Base-by-base conservation (phyloP, 2,113 vertebrate species). In the Albula goreensis region DNA sequence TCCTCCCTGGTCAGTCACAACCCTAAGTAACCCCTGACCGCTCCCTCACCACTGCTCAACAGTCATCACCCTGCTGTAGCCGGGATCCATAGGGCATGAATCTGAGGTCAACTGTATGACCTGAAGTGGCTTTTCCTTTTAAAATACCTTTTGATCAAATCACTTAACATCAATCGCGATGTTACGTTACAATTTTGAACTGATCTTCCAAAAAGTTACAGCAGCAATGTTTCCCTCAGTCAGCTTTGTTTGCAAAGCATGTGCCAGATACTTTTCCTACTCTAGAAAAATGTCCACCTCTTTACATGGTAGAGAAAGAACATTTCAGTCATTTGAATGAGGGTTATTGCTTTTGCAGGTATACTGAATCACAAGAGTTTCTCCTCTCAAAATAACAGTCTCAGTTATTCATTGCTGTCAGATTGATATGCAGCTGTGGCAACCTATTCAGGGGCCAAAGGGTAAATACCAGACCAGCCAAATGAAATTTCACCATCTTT, bases 401-500 rank as follows among this genome's bases (percentile, higher is more conserved):
- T 81, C 50, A 53, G 13, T 81, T 81, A 25, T 22, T 50, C 22
- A 56, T 11, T 25, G 80, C 31, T 56, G 80, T 50, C 31, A 5
- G 41, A 15, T 19, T 81, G 80, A 31, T 85, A 22, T 53, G 17
- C 19, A 79, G 22, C 50, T 85, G 48, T 51, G 50, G n/a, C 25
- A 31, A 49, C 60, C 51, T n/a, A 52, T 70, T 81, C 60, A n/a
- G 50, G 25, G 9, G 19, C 15, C 25, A 25, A n/a, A 66, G 74
- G 25, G 5, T 80, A 80, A 66, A 81, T 81, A 66, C 41, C 22
- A 41, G 11, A 6, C 2, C 12, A 60, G 31, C 79, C 50, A 52
- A 85, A 70, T 81, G 12, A 70, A 70, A 53, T 74, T 51, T 81
- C 80, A n/a, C 85, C 51, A 57, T 22, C 41, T 25, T 74, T n/a